Base-by-base conservation (phyloP, 2,888 invertebrate genomes). In the Lepidochitona cinerea region DNA sequence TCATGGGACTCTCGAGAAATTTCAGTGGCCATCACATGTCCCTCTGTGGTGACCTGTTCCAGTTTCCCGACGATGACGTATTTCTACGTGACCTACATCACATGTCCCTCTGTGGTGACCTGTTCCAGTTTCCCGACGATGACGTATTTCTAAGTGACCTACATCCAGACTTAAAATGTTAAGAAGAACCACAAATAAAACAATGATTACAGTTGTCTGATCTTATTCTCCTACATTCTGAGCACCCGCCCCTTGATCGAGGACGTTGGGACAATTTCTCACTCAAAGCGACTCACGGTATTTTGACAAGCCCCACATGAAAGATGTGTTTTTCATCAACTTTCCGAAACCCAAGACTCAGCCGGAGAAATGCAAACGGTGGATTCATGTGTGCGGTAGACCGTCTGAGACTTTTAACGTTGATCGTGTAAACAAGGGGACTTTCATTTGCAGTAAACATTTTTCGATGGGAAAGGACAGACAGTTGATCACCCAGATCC, bases 111-210 rank as follows among this genome's bases (percentile, higher is more conserved):
- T 41, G 41, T 41, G 41, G 41, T 41, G 41, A 41, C 41, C 59
- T 59, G 59, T 59, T 7, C 18, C 59, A 26, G 32, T 59, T 59
- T 29, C 59, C 59, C 12, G 14, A 14, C 32, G 23, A 4, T 29
- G 1, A 59, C 26, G 4, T 26, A 14, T 59, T 14, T n/a, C n/a
- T n/a, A n/a, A 14, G 14, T 14, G 32, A 18, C 29, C 29, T 59
- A 29, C 59, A 59, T 59, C 59, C 59, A 29, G 59, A 18, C 32
- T 59, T 59, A 32, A 29, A 59, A 59, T 59, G 59, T 59, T 59
- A 4, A 23, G 18, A 18, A 14, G 59, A 59, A 23, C 59, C 59
- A 59, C 59, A 59, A 23, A 29, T 29, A 59, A 29, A 59, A 29
- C 59, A 59, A 26, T 59, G 59, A 2, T 4, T 29, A 29, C 26